Percentiles rank a stretch among this genome's conserved stretches.
Evolutionary conservation across 2,888 invertebrate genomes (phyloP).

Genomic region (Rosalia funebris): DNA sequence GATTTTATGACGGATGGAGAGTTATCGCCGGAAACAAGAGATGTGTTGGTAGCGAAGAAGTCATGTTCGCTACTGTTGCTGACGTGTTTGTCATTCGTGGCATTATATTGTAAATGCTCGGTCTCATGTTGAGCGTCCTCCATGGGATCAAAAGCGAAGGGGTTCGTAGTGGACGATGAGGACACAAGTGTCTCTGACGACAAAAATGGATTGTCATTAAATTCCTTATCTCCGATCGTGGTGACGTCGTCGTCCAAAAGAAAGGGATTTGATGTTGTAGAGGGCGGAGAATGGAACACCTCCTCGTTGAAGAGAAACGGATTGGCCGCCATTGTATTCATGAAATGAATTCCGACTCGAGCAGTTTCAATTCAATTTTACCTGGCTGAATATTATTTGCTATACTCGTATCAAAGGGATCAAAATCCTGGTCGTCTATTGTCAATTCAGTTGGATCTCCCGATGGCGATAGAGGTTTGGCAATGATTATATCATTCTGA

Average conservation of each 20-base stretch:
- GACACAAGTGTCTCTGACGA: slow-evolving; percentile 55
- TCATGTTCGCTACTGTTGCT: slow-evolving; percentile 20
- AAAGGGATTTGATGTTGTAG: slow-evolving; percentile 75
- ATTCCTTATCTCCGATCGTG: slow-evolving; percentile 48
- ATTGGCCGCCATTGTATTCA: slow-evolving; percentile 69
- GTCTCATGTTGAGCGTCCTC: slow-evolving; percentile 56
- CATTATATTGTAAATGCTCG: slow-evolving; percentile 27
- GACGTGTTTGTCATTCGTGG: background rate
- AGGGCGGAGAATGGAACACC: slow-evolving; percentile 65
- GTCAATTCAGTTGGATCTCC: slow-evolving; percentile 53
- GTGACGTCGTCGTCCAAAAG: slow-evolving; percentile 67
- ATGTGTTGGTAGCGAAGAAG: background rate
- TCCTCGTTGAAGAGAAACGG: slow-evolving; percentile 84
- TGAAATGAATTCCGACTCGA: slow-evolving; percentile 77
- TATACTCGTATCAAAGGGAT: slow-evolving; percentile 88
- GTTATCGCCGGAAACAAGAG: background rate
- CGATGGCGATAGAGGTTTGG: slow-evolving; percentile 62
- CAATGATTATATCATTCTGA: slow-evolving; percentile 53
- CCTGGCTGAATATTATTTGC: slow-evolving; percentile 80
- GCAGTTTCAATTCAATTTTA: slow-evolving; percentile 78
- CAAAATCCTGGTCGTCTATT: slow-evolving; percentile 68
- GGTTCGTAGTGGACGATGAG: slow-evolving; percentile 66
- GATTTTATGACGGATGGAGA: background rate
- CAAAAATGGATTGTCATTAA: slow-evolving; percentile 77
- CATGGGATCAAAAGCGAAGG: slow-evolving; percentile 70